Conservation (phyloP, 2,113 vertebrate species). For the Zosterops japonicus region DNA sequence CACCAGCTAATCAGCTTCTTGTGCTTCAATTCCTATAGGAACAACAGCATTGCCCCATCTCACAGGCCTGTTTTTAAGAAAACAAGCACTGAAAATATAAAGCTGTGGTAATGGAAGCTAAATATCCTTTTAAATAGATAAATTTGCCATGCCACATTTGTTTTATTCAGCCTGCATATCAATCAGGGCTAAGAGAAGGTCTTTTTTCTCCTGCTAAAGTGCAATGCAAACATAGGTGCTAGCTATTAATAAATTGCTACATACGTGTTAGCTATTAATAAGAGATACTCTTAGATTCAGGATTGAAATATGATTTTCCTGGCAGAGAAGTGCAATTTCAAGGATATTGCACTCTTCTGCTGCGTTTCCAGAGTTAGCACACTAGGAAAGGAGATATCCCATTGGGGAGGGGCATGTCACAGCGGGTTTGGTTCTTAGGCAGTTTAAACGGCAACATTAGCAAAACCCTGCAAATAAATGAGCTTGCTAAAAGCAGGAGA, state of each 20-base stretch:
- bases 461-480: conserved; percentile 31
- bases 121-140: not conserved
- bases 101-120: not conserved
- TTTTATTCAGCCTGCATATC: not conserved
- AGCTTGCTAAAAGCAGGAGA: conserved; percentile 27
- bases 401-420: not conserved
- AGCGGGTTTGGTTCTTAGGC: not conserved
- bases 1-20: not conserved
- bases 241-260: not conserved
- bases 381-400: conserved; percentile 35
- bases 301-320: conserved; percentile 40
- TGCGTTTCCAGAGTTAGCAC: conserved; percentile 6
- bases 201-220: not conserved
- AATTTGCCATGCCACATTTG: not conserved
- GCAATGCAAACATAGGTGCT: not conserved
- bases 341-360: conserved; percentile 18
- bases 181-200: not conserved
- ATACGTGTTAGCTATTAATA: not conserved
- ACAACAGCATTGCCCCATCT: not conserved
- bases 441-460: not conserved
- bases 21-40: not conserved
- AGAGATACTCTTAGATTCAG: not conserved
- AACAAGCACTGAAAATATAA: not conserved
- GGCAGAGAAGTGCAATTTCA: conserved; percentile 22
- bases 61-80: not conserved